Evolutionary conservation across 2,797 vertebrate species (phyloP), one percentile per base, ranked within the genome.

Genomic region (Cyclura pinguis): DNA sequence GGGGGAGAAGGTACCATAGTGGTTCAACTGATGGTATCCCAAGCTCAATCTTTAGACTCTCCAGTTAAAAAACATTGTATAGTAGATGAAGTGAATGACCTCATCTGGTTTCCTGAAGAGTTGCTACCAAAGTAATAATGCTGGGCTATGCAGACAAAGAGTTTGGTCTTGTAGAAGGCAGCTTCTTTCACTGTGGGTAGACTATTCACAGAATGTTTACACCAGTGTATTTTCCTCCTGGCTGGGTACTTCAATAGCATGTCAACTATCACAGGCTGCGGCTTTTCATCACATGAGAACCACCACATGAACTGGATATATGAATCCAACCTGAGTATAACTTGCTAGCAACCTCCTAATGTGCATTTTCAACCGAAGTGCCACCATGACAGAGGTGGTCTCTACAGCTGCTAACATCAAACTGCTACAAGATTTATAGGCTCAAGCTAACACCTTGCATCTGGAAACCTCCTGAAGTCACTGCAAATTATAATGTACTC

Each of bases 371-470:
- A 89, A 50, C 47, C 10, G 78, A 69, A 24, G 1, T 69, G 50
- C 86, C 14, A 91, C 16, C 3, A 35, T 72, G 80, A 82, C 29
- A 91, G 55, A 0, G 77, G 35, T 0, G 52, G 85, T 35, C 62
- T 85, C 42, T 50, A 78, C 73, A 74, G 76, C n/a, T 87, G 82
- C 22, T 78, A 89, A 91, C 85, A 0, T 0, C 18, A 35, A 93
- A 81, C 81, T n/a, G 35, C 35, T n/a, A 88, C 74, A 92, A 59
- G 80, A 92, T 74, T 84, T 0, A 0, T 74, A 0, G 0, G 86
- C n/a, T 82, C 78, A 87, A 83, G 84, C 22, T 91, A 78, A 90
- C 67, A 91, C 38, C 76, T 90, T 91, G 57, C 6, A 76, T 86
- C 90, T 87, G 72, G 52, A 67, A 78, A 83, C 47, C 59, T n/a